Base-by-base conservation (phyloP, 2,113 vertebrate genomes). In the Gymnocephalus cernua region DNA sequence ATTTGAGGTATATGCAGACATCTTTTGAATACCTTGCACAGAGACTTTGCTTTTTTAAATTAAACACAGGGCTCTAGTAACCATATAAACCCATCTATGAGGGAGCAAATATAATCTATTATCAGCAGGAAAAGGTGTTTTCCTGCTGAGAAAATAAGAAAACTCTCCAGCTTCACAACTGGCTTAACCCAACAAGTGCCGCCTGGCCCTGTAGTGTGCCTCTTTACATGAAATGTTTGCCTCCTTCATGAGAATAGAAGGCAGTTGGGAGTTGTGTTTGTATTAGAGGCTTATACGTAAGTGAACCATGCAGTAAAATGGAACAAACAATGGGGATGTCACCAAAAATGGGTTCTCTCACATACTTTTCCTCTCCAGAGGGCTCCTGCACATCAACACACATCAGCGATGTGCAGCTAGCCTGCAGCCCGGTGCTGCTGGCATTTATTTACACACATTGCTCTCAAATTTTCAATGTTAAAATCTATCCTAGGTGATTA, bases 221-320 rank as follows among this genome's bases (percentile, higher is more conserved):
- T 54, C 65, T 77, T 87, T 25, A 81, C 83, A 88, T 84, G 53
- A 89, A 88, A 89, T 90, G 80, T 91, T 91, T 91, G 64, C 82
- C 85, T 90, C 73, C 77, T 77, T 73, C 82, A 80, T 85, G 65
- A 85, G 74, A 86, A 86, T 83, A 82, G n/a, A 12, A 90, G 62
- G 72, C 77, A 72, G 84, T 64, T 74, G 79, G 68, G 72, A 76
- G 58, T 71, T 66, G 73, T 90, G 83, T 91, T 91, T 91, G 80
- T 68, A 91, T 90, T 89, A 92, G 56, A 79, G 73, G 86, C 76
- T 79, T 74, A 79, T 41, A 67, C 5, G 47, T 64, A 51, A 58
- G 80, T 77, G 79, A 85, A 87, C 75, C 29, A 27, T 1, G 77
- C 59, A 58, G 84, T 57, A 56, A 80, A 79, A 90, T 80, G 80